A percentile compares a stretch with the other conserved stretches of the same genome.
Evolutionary conservation across 2,888 invertebrate species (phyloP).

Genomic region (Sarcophaga rosellei): DNA sequence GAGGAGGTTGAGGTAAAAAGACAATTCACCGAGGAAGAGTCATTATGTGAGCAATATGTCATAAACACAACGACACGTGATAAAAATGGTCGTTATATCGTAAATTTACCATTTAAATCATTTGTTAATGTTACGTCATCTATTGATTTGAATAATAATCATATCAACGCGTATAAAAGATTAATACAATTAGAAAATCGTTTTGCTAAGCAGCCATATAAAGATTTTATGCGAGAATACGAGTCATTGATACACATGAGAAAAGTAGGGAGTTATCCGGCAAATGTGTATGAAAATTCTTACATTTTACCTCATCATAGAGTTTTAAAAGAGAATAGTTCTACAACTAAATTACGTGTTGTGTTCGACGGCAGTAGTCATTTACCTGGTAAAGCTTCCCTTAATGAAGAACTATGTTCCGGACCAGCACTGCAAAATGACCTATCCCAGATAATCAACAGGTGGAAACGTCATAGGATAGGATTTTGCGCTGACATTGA

Average conservation of each 20-base stretch:
- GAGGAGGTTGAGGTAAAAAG: background rate
- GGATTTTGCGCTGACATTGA: too few relatives aligned
- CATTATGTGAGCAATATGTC: conserved; percentile 39
- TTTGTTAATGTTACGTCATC: background rate
- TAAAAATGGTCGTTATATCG: conserved; percentile 26
- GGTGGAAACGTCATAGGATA: too few relatives aligned
- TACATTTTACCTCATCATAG: too few relatives aligned
- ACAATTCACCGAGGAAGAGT: conserved; percentile 16
- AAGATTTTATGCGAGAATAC: conserved; percentile 53
- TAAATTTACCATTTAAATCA: conserved; percentile 32
- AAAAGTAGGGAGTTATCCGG: too few relatives aligned
- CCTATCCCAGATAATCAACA: too few relatives aligned
- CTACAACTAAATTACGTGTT: too few relatives aligned
- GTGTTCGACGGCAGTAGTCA: too few relatives aligned
- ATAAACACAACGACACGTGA: conserved; percentile 24
- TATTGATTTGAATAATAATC: conserved; percentile 32
- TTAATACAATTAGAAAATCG: conserved; percentile 36
- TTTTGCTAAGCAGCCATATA: conserved; percentile 45
- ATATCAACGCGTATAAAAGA: conserved; percentile 31
- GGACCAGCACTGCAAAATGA: too few relatives aligned
- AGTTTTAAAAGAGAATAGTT: too few relatives aligned
- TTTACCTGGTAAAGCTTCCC: conserved; percentile 22
- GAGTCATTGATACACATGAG: too few relatives aligned
- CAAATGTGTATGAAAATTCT: too few relatives aligned
- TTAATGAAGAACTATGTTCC: conserved; percentile 57